phyloP scores from a whole-genome alignment of 2,888 invertebrate species.

The Leptarthrus brevirostris region DNA sequence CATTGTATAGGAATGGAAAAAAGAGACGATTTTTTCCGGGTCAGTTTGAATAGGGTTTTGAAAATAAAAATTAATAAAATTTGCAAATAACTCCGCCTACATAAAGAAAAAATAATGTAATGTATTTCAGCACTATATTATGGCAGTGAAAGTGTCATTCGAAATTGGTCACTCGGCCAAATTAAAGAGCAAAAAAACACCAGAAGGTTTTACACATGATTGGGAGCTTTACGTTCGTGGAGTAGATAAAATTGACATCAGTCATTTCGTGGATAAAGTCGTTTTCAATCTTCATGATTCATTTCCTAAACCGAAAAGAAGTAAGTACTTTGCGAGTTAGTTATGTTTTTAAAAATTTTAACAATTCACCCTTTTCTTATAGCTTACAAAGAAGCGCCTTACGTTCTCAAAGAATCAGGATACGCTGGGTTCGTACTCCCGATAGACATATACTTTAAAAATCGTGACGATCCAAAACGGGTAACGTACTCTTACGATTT shows the following conservation, averaged over 20 bases:
- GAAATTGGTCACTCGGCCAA: slow-evolving; percentile 94
- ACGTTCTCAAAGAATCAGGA: slow-evolving; percentile 90
- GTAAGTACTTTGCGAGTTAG: slow-evolving; percentile 69
- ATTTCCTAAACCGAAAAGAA: slow-evolving; percentile 91
- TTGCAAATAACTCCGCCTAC: too few species aligned
- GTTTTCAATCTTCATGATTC: slow-evolving; percentile 92
- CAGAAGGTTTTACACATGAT: slow-evolving; percentile 95
- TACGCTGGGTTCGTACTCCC: slow-evolving; percentile 93
- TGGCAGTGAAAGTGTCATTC: slow-evolving; percentile 83
- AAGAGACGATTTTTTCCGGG: too few species aligned
- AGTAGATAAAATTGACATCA: slow-evolving; percentile 86
- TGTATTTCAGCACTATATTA: slow-evolving; percentile 58
- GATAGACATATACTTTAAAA: slow-evolving; percentile 89
- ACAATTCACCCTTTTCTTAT: slow-evolving; percentile 62
- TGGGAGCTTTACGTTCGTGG: slow-evolving; percentile 96
- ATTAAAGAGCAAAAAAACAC: slow-evolving; percentile 82
- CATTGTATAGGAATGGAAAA: too few species aligned
- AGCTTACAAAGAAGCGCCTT: slow-evolving; percentile 93
- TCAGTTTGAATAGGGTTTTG: too few species aligned
- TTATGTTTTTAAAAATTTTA: neutral
- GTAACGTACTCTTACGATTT: slow-evolving; percentile 88
- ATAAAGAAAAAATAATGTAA: too few species aligned
- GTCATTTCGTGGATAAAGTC: slow-evolving; percentile 91
- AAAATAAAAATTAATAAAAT: too few species aligned
- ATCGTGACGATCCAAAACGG: slow-evolving; percentile 90